These are phyloP conservation scores for Leptosomus discolor DNA, from an alignment of 2,113 vertebrate species.

Conservation along the genomic window DNA sequence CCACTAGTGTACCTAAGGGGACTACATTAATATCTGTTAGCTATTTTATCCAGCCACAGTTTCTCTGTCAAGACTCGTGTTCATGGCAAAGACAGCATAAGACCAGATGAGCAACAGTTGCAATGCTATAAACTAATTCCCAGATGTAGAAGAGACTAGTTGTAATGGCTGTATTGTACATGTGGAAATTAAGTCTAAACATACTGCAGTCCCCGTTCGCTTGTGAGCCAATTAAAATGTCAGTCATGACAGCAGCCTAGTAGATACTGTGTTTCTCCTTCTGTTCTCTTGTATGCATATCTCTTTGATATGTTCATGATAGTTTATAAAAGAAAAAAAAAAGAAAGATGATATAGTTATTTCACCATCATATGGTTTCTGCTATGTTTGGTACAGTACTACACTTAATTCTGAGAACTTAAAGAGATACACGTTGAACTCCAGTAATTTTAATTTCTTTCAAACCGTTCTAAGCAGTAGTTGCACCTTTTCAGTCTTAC, in stretches of 20 bases:
- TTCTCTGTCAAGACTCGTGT: constrained; percentile 19
- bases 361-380: background rate
- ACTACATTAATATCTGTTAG: background rate
- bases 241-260: constrained; percentile 35
- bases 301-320: background rate
- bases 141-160: constrained; percentile 51
- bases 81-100: constrained; percentile 37
- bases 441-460: background rate
- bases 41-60: constrained; percentile 8
- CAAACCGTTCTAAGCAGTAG: background rate
- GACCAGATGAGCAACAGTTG: constrained; percentile 58
- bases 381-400: background rate
- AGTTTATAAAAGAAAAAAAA: background rate
- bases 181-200: constrained; percentile 57
- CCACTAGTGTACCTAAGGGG: background rate
- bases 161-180: constrained; percentile 38
- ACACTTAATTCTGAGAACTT: background rate
- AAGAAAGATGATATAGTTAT: background rate
- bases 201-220: background rate
- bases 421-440: background rate
- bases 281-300: constrained; percentile 9
- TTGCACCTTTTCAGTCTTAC: background rate
- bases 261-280: constrained; percentile 9
- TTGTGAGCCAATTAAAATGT: constrained; percentile 47
- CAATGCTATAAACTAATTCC: constrained; percentile 44